phyloP scores from a whole-genome alignment of 2,797 vertebrate genomes.

The Enteromius thamalakanensis region DNA sequence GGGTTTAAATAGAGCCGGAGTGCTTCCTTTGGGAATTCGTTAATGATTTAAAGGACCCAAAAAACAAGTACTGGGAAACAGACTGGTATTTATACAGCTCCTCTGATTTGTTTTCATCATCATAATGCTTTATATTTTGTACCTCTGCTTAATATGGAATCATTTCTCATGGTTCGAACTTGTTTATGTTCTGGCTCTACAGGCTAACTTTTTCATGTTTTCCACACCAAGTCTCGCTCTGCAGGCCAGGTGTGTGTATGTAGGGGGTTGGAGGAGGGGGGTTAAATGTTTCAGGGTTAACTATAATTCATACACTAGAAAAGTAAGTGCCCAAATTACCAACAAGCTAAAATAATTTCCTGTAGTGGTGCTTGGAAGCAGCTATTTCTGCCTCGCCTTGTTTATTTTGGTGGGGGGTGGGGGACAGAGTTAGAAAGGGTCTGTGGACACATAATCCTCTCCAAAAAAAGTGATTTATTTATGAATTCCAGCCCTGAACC shows the following conservation, averaged over 20 bases:
- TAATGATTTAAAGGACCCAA: constrained; percentile 68
- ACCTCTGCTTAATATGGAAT: constrained; percentile 26
- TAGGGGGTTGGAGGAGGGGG: constrained; percentile 48
- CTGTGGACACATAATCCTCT: constrained; percentile 81
- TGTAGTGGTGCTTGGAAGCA: constrained; percentile 75
- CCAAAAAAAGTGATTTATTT: constrained; percentile 84
- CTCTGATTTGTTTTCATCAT: constrained; percentile 48
- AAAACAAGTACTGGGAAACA: constrained; percentile 67
- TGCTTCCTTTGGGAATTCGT: constrained; percentile 73
- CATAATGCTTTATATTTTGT: constrained; percentile 17
- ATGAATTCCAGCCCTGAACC: constrained; percentile 80
- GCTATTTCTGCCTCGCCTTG: constrained; percentile 78
- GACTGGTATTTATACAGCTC: constrained; percentile 55
- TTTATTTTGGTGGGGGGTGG: constrained; percentile 76
- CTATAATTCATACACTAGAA: constrained; percentile 74
- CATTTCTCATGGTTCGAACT: constrained; percentile 32
- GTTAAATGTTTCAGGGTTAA: constrained; percentile 58
- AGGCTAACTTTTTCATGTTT: constrained; percentile 41
- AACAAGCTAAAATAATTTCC: constrained; percentile 79
- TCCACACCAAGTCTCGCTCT: constrained; percentile 37
- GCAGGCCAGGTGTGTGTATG: constrained; percentile 56
- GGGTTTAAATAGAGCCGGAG: constrained; percentile 71
- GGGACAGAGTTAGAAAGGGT: constrained; percentile 60
- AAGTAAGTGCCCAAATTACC: constrained; percentile 77
- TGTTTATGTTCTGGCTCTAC: constrained; percentile 27